phyloP scores from a whole-genome alignment of 53 echinoderm and acorn worm genomes.

The Apostichopus leukothele region DNA sequence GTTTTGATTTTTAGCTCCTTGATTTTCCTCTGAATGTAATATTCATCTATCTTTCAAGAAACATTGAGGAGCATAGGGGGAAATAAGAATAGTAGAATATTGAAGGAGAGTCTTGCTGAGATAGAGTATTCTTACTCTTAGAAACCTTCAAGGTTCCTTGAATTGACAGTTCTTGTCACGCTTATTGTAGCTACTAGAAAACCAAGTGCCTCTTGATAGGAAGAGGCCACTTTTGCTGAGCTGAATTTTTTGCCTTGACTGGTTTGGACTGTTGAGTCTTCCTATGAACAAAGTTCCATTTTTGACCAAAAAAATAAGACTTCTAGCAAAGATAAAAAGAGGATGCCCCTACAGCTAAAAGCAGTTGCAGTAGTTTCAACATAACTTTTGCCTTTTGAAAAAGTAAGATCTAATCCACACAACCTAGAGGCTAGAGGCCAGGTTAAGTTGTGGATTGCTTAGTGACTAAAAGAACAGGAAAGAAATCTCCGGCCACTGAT shows the following conservation, averaged over 20 bases:
- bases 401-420: not conserved
- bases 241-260: not conserved
- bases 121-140: not conserved
- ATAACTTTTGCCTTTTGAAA: not conserved
- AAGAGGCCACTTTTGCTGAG: not conserved
- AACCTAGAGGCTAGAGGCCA: not conserved
- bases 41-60: too few relatives aligned
- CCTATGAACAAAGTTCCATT: slow-evolving; percentile 25
- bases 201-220: slow-evolving; percentile 1
- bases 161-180: not conserved
- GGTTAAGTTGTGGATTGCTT: not conserved
- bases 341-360: slow-evolving; percentile 30
- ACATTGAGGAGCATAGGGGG: too few relatives aligned
- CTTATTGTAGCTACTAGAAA: slow-evolving; percentile 10
- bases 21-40: too few relatives aligned
- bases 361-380: slow-evolving; percentile 19
- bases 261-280: not conserved
- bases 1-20: too few relatives aligned
- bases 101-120: too few relatives aligned
- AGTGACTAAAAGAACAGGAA: not conserved
- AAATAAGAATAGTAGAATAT: too few relatives aligned
- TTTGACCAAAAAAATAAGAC: slow-evolving; percentile 13
- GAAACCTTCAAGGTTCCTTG: not conserved
- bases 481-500: not conserved
- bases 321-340: not conserved